Evolutionary conservation across 2,888 invertebrate genomes (phyloP).

Genomic region (Eremobia ochroleuca): DNA sequence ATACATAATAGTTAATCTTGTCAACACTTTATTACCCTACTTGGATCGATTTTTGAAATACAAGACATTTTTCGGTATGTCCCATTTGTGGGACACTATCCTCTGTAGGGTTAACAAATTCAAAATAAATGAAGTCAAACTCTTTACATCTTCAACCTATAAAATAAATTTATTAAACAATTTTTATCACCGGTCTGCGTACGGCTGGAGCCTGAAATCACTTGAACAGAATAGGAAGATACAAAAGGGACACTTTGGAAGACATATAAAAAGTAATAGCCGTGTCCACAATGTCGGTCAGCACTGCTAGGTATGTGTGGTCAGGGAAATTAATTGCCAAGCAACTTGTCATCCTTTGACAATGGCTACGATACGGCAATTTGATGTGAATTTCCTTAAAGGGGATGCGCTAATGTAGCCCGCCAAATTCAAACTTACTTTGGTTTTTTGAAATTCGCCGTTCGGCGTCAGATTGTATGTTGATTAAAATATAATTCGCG

Average conservation of each 20-base stretch:
- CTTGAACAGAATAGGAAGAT: not conserved
- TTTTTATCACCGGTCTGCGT: conserved; percentile 55
- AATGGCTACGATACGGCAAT: not conserved
- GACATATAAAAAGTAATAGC: not conserved
- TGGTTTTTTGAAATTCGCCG: too few species aligned
- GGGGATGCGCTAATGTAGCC: too few species aligned
- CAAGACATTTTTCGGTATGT: too few species aligned
- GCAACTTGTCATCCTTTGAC: not conserved
- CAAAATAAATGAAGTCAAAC: conserved; percentile 49
- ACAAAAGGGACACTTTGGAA: conserved; percentile 13
- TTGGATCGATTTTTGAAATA: too few species aligned
- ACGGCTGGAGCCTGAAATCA: conserved; percentile 6
- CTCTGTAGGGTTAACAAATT: too few species aligned
- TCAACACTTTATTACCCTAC: too few species aligned
- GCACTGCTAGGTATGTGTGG: not conserved
- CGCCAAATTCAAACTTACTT: too few species aligned
- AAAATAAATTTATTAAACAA: conserved; percentile 58
- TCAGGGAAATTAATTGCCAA: not conserved
- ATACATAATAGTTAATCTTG: too few species aligned
- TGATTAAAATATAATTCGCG: too few species aligned
- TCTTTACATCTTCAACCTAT: conserved; percentile 29
- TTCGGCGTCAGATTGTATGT: too few species aligned
- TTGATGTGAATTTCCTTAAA: too few species aligned
- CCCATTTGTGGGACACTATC: too few species aligned
- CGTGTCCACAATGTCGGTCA: not conserved